A percentile compares a stretch with the other conserved stretches of the same genome.
Evolutionary conservation across 2,888 invertebrate species (phyloP).

Genomic region (Cryptus armator): DNA sequence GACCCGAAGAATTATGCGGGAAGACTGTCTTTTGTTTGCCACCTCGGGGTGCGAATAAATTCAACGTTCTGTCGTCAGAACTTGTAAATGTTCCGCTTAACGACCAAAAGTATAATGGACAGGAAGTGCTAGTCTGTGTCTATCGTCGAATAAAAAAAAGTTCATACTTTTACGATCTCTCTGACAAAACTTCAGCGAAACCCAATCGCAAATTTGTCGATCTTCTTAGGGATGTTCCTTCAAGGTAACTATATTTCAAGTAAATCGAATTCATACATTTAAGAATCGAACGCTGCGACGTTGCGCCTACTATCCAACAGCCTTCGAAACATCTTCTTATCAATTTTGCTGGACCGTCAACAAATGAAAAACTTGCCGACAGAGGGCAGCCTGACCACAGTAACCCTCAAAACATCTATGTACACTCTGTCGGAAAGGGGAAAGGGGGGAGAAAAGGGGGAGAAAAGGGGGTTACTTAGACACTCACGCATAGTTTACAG

Average conservation of each 20-base stretch:
- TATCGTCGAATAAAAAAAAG: constrained; percentile 10
- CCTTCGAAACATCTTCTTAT: too few species aligned
- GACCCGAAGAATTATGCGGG: constrained; percentile 62
- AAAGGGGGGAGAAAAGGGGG: too few species aligned
- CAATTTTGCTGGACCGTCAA: too few species aligned
- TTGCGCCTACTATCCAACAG: too few species aligned
- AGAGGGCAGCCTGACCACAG: too few species aligned
- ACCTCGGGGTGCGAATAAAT: constrained; percentile 29
- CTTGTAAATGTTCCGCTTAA: constrained; percentile 46
- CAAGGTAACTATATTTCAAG: constrained; percentile 23
- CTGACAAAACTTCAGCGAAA: constrained; percentile 1
- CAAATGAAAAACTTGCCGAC: too few species aligned
- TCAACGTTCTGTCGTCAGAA: constrained; percentile 17
- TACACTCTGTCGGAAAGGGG: too few species aligned
- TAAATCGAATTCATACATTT: background rate
- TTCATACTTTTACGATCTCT: background rate
- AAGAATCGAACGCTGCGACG: too few species aligned
- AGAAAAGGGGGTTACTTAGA: too few species aligned
- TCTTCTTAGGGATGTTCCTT: background rate
- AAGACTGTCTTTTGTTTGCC: constrained; percentile 62
- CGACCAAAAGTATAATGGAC: constrained; percentile 32
- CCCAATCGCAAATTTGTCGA: constrained; percentile 18
- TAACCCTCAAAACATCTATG: too few species aligned
- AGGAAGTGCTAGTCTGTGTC: constrained; percentile 2
- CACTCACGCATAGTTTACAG: too few species aligned